Percentiles rank a stretch among this genome's conserved stretches.
Conservation (phyloP, 2,888 invertebrate species). For the Hofmannophila pseudospretella region DNA sequence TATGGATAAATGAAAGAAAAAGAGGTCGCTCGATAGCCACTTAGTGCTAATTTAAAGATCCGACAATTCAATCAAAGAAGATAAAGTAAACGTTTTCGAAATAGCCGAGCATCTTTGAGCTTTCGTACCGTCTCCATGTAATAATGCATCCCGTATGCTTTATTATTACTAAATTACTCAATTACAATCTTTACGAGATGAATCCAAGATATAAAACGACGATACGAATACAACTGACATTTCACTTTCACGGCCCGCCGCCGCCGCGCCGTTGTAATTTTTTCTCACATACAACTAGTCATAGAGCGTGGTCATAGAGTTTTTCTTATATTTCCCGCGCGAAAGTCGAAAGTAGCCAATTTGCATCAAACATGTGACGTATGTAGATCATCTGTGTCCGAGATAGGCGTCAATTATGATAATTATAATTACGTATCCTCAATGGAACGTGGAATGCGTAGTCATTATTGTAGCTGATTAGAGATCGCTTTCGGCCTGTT, state of each 20-base stretch:
- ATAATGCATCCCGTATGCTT: too few relatives aligned
- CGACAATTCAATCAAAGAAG: too few relatives aligned
- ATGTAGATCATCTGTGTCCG: conserved; percentile 24
- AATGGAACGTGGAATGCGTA: conserved; percentile 8
- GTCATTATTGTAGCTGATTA: conserved; percentile 6
- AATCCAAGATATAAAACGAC: neutral
- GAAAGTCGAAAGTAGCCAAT: conserved; percentile 42
- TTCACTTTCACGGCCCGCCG: conserved; percentile 31
- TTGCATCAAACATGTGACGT: conserved; percentile 10
- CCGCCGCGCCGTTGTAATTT: conserved; percentile 12
- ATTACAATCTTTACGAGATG: neutral
- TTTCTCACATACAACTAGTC: conserved; percentile 7
- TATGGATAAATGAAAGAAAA: too few relatives aligned
- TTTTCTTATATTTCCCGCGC: conserved; percentile 22
- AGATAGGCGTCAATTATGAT: conserved; percentile 29
- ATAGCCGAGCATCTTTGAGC: too few relatives aligned
- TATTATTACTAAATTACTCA: neutral
- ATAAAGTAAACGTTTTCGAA: too few relatives aligned
- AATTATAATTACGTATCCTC: conserved; percentile 22
- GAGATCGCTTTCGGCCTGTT: too few relatives aligned
- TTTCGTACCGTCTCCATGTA: too few relatives aligned
- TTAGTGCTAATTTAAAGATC: too few relatives aligned
- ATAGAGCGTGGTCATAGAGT: conserved; percentile 4
- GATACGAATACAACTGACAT: neutral
- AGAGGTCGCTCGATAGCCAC: too few relatives aligned